A percentile compares a stretch with the other conserved stretches of the same genome.
Conservation (phyloP, 1,140 invertebrate species). For the Brachionus plicatilis region DNA sequence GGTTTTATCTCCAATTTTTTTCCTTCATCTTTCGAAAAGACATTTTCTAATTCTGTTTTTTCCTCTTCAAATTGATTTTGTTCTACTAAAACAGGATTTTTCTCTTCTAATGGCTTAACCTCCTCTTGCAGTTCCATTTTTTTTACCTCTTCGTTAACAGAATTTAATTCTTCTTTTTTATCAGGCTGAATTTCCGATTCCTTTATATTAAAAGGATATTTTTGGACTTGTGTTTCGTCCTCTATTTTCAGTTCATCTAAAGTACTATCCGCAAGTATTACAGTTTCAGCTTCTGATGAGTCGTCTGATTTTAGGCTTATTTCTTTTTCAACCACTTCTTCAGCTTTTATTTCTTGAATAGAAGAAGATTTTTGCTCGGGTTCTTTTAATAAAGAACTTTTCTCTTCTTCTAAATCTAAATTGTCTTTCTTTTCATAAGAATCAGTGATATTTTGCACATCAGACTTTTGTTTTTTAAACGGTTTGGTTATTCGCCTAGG, state of each 20-base stretch:
- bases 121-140: not conserved
- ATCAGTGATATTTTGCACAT: not conserved
- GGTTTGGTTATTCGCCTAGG: not conserved
- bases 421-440: not conserved
- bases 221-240: not conserved
- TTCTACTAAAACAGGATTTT: not conserved
- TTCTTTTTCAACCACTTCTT: not conserved
- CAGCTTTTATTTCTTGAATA: not conserved
- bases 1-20: not conserved
- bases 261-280: not conserved
- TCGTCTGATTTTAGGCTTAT: not conserved
- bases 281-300: not conserved
- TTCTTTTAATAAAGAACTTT: slow-evolving; percentile 25
- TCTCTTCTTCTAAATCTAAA: not conserved
- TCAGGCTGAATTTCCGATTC: not conserved
- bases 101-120: not conserved
- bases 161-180: not conserved
- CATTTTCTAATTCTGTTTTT: not conserved
- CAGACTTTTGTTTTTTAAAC: not conserved
- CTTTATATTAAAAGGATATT: not conserved
- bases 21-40: not conserved
- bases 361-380: not conserved
- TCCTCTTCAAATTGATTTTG: not conserved
- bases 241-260: not conserved
- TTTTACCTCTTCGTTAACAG: not conserved